Conservation (phyloP, 2,888 invertebrate species). For the Elaeidobius kamerunicus region DNA sequence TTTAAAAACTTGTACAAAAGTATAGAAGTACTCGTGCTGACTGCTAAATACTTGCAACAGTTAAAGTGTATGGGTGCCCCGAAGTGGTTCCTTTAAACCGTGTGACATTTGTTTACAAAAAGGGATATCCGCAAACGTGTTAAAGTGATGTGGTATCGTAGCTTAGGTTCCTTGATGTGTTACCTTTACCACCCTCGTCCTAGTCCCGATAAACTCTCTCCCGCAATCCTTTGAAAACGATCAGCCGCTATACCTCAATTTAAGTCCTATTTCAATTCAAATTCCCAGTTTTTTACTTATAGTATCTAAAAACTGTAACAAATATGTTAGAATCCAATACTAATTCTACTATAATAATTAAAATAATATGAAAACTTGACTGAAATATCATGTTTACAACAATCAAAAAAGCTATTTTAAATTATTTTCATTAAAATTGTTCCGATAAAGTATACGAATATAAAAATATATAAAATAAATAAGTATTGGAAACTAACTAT, state of each 20-base stretch:
- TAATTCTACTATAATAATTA: neutral
- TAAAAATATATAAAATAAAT: too few species aligned
- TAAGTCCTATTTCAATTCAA: conserved; percentile 11
- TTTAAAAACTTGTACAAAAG: conserved; percentile 50
- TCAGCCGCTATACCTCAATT: conserved; percentile 32
- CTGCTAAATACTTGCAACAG: conserved; percentile 46
- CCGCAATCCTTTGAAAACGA: conserved; percentile 29
- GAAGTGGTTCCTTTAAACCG: conserved; percentile 41
- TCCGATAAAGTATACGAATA: too few species aligned
- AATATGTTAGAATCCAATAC: conserved; percentile 7
- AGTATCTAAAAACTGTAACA: conserved; percentile 6
- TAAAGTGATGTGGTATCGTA: conserved; percentile 50
- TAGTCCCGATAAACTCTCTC: conserved; percentile 48
- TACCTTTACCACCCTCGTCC: conserved; percentile 55
- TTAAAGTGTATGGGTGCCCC: conserved; percentile 42
- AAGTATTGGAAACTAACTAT: too few species aligned
- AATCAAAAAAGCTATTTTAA: neutral
- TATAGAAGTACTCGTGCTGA: conserved; percentile 47
- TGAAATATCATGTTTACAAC: neutral
- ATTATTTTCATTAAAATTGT: too few species aligned
- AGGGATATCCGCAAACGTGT: conserved; percentile 44
- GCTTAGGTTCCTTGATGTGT: conserved; percentile 58
- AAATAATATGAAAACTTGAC: neutral
- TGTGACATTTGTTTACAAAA: conserved; percentile 29
- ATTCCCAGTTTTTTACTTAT: conserved; percentile 6